Evolutionary conservation across 2,888 invertebrate genomes (phyloP).

Genomic region (Ferdinandea cuprea): DNA sequence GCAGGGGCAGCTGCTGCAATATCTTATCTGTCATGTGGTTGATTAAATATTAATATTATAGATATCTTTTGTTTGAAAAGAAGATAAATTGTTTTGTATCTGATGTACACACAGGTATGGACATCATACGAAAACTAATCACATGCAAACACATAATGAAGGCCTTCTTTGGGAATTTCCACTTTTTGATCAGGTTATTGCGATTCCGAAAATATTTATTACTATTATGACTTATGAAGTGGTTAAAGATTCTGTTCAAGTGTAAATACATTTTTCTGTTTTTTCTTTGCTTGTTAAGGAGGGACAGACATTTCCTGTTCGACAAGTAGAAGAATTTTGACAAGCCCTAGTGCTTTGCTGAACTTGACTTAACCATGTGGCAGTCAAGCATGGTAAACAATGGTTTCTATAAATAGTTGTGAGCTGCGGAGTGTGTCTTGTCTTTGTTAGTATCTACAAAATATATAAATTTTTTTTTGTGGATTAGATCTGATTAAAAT

Average conservation of each 20-base stretch:
- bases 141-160: conserved; percentile 26
- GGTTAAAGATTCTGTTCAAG: not conserved
- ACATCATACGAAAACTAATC: conserved; percentile 11
- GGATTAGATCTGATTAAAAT: not conserved
- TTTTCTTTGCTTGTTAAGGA: too few relatives aligned
- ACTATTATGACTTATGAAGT: not conserved
- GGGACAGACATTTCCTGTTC: conserved; percentile 8
- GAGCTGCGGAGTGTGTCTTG: not conserved
- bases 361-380: conserved; percentile 4
- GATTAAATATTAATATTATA: conserved; percentile 26
- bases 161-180: conserved; percentile 22
- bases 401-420: conserved; percentile 1
- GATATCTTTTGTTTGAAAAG: conserved; percentile 30
- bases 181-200: not conserved
- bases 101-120: conserved; percentile 2
- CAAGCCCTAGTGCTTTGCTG: not conserved
- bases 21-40: conserved; percentile 64
- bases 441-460: not conserved
- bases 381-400: not conserved
- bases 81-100: conserved; percentile 18
- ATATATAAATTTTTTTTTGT: not conserved
- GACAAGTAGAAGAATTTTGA: not conserved
- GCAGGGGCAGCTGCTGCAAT: conserved; percentile 21
- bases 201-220: not conserved
- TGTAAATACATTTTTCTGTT: not conserved